Base-by-base conservation (phyloP, 2,113 vertebrate species). In the Monarcha castaneiventris region DNA sequence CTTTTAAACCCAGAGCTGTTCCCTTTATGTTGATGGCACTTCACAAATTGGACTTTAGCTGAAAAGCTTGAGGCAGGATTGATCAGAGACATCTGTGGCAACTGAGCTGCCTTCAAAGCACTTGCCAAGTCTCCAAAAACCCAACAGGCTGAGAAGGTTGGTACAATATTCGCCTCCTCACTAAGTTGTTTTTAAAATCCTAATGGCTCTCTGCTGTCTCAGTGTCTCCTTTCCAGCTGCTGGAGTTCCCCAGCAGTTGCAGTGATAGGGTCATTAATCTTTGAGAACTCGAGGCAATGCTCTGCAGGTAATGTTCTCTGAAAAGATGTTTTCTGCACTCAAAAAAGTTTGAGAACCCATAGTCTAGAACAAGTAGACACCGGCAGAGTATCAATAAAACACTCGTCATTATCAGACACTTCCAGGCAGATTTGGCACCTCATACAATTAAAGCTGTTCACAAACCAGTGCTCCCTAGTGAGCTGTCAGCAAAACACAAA, bases 401-500 rank as follows among this genome's bases (percentile, higher is more conserved):
- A 30, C 46, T 69, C 54, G 69, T 79, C 58, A 44, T 73, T 73
- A 91, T 62, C 75, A 91, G 69, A 81, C 58, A 89, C 71, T 85
- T 87, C 23, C 67, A 96, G 78, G 62, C 59, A 85, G 84, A 83
- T 76, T 15, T 74, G 82, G 71, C 82, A 92, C 43, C 46, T 95
- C 75, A 14, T 10, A 74, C 74, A 83, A 87, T 63, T 93, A 97
- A 87, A 89, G 69, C 32, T 85, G 63, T 80, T 95, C 81, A 91
- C 81, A 93, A 93, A 91, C 77, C 87, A 95, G 69, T 61, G 74
- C 87, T 93, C 82, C 92, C 74, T 58, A 83, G 67, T 48, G 93
- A 66, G 74, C 67, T 95, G 89, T 54, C 78, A 93, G 58, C 39
- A 87, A 54, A 89, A 90, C 87, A 91, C 76, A 87, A 96, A 93